Conservation (phyloP, 2,888 invertebrate genomes). For the Gerosis bhagava region DNA sequence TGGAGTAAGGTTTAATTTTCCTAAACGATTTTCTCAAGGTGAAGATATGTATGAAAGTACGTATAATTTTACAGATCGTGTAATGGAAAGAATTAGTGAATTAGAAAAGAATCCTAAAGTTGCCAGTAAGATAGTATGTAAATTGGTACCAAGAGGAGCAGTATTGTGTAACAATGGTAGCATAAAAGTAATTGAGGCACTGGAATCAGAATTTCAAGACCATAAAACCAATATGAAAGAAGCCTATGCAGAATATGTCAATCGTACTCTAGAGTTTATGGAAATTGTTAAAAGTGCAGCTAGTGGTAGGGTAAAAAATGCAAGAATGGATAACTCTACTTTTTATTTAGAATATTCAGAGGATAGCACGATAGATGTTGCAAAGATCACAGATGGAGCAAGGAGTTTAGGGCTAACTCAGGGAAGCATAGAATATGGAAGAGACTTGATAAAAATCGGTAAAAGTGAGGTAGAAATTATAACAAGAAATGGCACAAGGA, state of each 20-base stretch:
- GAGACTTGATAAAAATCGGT: conserved; percentile 8
- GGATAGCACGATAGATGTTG: conserved; percentile 11
- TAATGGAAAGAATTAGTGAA: conserved; percentile 8
- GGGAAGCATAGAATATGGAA: conserved; percentile 7
- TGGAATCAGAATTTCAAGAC: conserved; percentile 9
- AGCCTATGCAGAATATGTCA: conserved; percentile 9
- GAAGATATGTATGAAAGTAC: too few species aligned
- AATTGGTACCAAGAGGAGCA: conserved; percentile 11
- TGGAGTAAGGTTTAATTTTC: conserved; percentile 8
- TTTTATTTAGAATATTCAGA: conserved; percentile 15
- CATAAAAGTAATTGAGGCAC: too few species aligned
- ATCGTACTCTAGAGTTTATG: conserved; percentile 2
- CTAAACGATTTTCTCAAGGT: too few species aligned
- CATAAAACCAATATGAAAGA: conserved; percentile 11
- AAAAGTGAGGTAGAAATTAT: conserved; percentile 18
- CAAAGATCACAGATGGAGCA: conserved; percentile 10
- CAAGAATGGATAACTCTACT: conserved; percentile 6
- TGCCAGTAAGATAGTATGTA: conserved; percentile 14
- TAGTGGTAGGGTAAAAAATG: conserved; percentile 2
- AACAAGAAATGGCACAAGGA: conserved; percentile 18
- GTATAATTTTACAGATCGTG: conserved; percentile 8
- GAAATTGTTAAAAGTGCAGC: conserved; percentile 8
- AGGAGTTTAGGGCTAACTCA: conserved; percentile 10
- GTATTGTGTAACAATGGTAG: conserved; percentile 5
- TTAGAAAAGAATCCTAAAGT: conserved; percentile 8